A percentile compares a stretch with the other conserved stretches of the same genome.
These are phyloP conservation scores for Prunella himalayana DNA, from an alignment of 2,113 vertebrate genomes.

Conservation along the genomic window DNA sequence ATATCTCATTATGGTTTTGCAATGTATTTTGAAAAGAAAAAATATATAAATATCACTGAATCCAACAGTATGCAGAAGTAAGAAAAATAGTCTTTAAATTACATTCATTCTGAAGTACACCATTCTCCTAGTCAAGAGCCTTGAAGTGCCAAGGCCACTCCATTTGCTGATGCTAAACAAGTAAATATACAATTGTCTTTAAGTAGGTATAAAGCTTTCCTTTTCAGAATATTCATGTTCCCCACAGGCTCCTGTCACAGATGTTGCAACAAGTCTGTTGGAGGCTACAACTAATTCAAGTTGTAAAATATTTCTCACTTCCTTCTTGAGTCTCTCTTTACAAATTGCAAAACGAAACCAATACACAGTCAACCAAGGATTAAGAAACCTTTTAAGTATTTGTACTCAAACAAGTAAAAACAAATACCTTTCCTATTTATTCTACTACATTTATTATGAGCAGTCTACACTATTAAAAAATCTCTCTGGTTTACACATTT, in stretches of 20 bases:
- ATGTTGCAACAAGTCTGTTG: slow-evolving; percentile 31
- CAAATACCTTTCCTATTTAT: neutral
- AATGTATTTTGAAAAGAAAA: neutral
- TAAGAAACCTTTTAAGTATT: slow-evolving; percentile 4
- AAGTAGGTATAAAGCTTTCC: slow-evolving; percentile 37
- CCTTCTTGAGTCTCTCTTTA: slow-evolving; percentile 51
- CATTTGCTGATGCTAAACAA: slow-evolving; percentile 42
- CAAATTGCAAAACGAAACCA: slow-evolving; percentile 62
- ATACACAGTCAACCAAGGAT: slow-evolving; percentile 19
- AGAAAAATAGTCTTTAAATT: neutral
- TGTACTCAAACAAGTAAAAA: neutral
- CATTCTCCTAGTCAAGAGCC: neutral
- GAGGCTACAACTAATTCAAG: slow-evolving; percentile 42
- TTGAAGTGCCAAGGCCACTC: slow-evolving; percentile 33
- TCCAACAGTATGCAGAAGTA: neutral
- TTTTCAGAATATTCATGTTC: slow-evolving; percentile 34
- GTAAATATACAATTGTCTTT: slow-evolving; percentile 26
- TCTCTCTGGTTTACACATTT: neutral
- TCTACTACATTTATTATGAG: neutral
- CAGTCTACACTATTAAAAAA: neutral
- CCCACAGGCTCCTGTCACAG: slow-evolving; percentile 26
- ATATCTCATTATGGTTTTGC: neutral
- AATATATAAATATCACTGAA: neutral
- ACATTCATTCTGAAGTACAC: slow-evolving; percentile 42
- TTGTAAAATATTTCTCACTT: slow-evolving; percentile 63